Conservation (phyloP, 2,797 vertebrate genomes). For the Smutsia gigantea region DNA sequence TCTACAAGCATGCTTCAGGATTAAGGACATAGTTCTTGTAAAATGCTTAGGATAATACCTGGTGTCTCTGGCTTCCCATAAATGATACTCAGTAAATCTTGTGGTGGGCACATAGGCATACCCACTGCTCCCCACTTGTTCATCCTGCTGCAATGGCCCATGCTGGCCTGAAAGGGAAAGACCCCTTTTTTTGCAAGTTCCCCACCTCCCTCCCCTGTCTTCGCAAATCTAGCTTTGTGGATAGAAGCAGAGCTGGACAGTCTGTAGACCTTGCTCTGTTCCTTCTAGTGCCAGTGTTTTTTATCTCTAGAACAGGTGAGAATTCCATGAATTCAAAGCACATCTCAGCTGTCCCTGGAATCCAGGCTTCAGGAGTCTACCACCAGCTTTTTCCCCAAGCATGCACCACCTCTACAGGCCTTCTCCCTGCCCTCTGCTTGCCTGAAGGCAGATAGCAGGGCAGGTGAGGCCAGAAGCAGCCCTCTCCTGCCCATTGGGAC, state of each 20-base stretch:
- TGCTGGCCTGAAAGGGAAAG: background rate
- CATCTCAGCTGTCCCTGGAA: background rate
- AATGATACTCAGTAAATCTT: background rate
- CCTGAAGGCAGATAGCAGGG: slow-evolving; percentile 17
- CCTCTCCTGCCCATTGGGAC: slow-evolving; percentile 63
- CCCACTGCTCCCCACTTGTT: background rate
- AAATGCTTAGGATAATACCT: background rate
- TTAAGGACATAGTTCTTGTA: slow-evolving; percentile 11
- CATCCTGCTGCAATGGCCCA: background rate
- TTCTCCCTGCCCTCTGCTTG: background rate
- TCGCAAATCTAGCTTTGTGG: background rate
- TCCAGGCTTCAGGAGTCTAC: background rate
- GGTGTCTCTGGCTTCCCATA: background rate
- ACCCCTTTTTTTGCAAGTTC: background rate
- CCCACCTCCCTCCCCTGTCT: background rate
- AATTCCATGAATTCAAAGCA: background rate
- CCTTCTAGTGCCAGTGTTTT: background rate
- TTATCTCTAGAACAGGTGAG: background rate
- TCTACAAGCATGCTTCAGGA: background rate
- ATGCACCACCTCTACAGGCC: background rate
- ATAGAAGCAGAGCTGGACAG: background rate
- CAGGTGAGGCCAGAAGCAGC: background rate
- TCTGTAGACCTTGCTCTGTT: background rate
- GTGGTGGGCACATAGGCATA: background rate
- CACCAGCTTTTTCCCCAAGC: background rate